phyloP scores from a whole-genome alignment of 2,113 vertebrate species.

The Pygoscelis antarcticus region DNA sequence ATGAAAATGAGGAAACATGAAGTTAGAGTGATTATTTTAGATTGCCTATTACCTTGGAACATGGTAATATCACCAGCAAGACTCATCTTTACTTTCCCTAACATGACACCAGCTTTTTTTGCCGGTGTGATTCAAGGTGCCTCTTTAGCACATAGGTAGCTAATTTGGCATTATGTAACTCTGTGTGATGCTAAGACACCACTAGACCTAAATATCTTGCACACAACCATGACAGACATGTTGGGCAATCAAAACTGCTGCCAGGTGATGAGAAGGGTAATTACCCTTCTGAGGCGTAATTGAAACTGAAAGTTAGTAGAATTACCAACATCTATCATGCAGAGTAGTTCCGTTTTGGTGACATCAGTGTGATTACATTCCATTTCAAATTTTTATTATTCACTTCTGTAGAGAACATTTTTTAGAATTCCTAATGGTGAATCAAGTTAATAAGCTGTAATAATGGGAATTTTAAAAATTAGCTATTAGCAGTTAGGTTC shows the following conservation, averaged over 20 bases:
- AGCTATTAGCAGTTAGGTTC: not conserved
- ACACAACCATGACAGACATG: not conserved
- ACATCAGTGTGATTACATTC: not conserved
- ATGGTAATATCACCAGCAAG: not conserved
- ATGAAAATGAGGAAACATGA: not conserved
- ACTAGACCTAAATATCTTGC: not conserved
- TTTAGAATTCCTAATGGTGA: not conserved
- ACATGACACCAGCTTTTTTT: not conserved
- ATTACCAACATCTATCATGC: not conserved
- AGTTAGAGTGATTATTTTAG: not conserved
- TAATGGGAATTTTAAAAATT: not conserved
- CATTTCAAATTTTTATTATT: not conserved
- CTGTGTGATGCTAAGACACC: not conserved
- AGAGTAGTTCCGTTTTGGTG: not conserved
- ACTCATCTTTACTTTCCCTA: not conserved
- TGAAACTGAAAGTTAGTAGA: not conserved
- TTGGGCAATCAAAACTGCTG: not conserved
- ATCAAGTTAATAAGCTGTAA: not conserved
- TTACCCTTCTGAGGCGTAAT: not conserved
- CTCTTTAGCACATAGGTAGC: not conserved
- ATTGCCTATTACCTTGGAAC: not conserved
- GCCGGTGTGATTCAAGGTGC: not conserved
- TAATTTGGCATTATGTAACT: not conserved
- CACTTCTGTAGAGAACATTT: not conserved
- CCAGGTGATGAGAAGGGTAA: not conserved